A percentile compares a stretch with the other conserved stretches of the same genome.
Evolutionary conservation across 2,888 invertebrate species (phyloP).

Genomic region (Lysandra coridon): DNA sequence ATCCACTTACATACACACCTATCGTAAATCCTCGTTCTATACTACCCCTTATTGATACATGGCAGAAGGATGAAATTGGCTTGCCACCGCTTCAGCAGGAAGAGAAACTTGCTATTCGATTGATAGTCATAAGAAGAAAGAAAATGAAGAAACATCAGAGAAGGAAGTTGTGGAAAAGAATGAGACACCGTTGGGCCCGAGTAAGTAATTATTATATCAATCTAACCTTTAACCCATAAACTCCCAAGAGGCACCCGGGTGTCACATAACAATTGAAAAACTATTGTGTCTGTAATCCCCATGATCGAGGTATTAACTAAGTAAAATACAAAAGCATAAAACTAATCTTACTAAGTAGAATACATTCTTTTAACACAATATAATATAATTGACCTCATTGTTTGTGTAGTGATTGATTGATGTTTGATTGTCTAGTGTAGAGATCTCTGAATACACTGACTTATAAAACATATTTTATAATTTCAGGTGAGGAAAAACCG

Average conservation of each 20-base stretch:
- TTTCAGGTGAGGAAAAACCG: conserved; percentile 83
- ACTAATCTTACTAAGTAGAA: no score
- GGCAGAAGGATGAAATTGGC: conserved; percentile 72
- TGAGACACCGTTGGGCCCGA: conserved; percentile 89
- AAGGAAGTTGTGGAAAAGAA: conserved; percentile 88
- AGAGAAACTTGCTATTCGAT: conserved; percentile 85
- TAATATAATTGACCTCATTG: no score
- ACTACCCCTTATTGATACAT: conserved; percentile 63
- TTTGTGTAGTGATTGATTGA: no score
- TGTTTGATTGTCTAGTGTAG: no score
- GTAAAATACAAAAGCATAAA: no score
- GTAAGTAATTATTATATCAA: conserved; percentile 51
- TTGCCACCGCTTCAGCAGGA: conserved; percentile 67
- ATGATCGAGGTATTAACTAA: no score
- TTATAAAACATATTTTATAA: neutral
- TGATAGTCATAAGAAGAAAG: conserved; percentile 87
- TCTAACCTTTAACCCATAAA: no score
- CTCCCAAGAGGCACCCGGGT: no score
- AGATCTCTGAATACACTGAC: no score
- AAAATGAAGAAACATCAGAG: conserved; percentile 95
- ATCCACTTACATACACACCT: conserved; percentile 65
- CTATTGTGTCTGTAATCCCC: no score
- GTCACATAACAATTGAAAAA: neutral
- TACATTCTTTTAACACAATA: no score
- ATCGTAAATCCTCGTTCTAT: conserved; percentile 71